Base-by-base conservation (phyloP, 2,888 invertebrate species). In the Diadegma fenestrale region DNA sequence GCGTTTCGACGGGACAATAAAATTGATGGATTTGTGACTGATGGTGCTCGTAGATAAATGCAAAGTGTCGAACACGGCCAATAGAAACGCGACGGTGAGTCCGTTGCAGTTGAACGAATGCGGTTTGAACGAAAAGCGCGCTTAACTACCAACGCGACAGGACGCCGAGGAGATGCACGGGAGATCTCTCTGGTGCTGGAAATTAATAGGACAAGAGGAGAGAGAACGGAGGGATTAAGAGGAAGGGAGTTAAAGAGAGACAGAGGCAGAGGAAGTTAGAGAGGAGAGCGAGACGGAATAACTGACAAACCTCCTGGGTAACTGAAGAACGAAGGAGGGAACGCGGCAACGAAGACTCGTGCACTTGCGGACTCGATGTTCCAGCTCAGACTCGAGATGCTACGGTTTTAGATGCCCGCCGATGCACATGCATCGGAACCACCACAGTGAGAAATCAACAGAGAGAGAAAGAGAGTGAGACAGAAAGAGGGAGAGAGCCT, bases 171-270 rank as follows among this genome's bases (percentile, higher is more conserved):
- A 76, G 82, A 69, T 71, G 41, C 66, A 79, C 75, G 75, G 75
- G 82, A 85, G 77, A 77, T 54, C 68, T 48, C 63, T 82, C 54
- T 43, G 76, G 41, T 77, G 66, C 77, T 83, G 78, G 82, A 73
- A 77, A 80, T 77, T 86, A 84, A 84, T 82, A 77, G 80, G 80
- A 81, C 71, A 68, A 68, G 81, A 71, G 76, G 33, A 75, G 37
- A 63, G 54, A 71, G 75, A 72, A 26, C 61, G 72, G 77, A 51
- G 58, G 54, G 63, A 66, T 4, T 12, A n/a, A 22, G 33, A 69
- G 19, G 30, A 41, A 64, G 33, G 7, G 48, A 76, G 30, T 5
- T 43, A 66, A 66, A 80, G 54, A n/a, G 45, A 76, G 66, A 77
- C 41, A 54, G 66, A 48, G 71, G 54, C 54, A 19, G 61, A 58